Evolutionary conservation across 2,113 vertebrate species (phyloP).

Genomic region (human (Homo sapiens)): DNA sequence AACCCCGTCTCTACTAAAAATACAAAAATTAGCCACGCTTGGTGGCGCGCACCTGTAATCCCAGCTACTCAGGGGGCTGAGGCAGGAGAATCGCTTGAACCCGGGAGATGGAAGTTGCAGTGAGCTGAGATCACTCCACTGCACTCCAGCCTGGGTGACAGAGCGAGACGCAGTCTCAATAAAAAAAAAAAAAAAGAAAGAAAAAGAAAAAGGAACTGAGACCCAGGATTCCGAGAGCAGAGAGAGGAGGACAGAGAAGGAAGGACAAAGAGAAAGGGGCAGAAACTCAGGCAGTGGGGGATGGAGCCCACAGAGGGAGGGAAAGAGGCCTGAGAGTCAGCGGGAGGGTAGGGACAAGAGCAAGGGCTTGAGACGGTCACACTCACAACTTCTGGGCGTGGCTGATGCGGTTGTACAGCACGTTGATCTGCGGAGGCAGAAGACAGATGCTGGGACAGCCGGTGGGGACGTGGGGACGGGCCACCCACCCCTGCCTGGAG

Average conservation of each 20-base stretch:
- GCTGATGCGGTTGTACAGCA: constrained; percentile 84
- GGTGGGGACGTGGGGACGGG: fast-evolving
- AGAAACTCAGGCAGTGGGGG: background rate
- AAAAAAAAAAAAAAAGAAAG: no score
- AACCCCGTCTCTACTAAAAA: no score
- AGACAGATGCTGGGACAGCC: background rate
- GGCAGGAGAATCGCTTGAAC: no score
- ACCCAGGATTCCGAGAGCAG: background rate
- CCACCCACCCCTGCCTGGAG: fast-evolving
- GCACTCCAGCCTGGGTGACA: no score
- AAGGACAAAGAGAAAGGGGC: background rate
- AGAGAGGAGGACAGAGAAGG: background rate
- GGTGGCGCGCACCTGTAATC: no score
- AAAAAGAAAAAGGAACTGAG: background rate
- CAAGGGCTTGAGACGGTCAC: fast-evolving
- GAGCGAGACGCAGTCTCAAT: no score
- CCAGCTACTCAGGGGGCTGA: no score
- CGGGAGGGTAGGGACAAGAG: no score
- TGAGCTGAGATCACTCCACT: no score
- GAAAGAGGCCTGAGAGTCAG: background rate
- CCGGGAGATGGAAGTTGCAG: no score
- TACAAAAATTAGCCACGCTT: no score
- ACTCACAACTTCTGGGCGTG: constrained; percentile 86
- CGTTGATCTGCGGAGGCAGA: constrained; percentile 75
- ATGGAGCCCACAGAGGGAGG: no score